Evolutionary conservation across 2,888 invertebrate genomes (phyloP).

Genomic region (Phania funesta): DNA sequence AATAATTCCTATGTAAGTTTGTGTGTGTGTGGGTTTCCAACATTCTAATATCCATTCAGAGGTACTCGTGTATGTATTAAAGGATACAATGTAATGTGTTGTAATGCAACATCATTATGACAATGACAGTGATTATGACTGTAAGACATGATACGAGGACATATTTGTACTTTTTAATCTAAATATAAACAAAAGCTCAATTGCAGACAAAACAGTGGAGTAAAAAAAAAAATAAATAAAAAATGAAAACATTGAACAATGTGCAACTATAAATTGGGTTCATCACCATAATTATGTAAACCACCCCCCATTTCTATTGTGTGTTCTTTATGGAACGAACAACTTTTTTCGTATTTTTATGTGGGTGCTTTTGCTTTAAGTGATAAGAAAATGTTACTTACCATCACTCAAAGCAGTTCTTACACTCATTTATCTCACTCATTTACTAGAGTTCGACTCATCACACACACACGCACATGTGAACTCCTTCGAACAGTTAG

Average conservation of each 20-base stretch:
- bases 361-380: constrained; percentile 62
- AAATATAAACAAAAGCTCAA: constrained; percentile 60
- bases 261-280: constrained; percentile 52
- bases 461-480: constrained; percentile 23
- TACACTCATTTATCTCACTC: constrained; percentile 59
- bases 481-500: constrained; percentile 40
- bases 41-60: neutral
- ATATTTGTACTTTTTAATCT: constrained; percentile 52
- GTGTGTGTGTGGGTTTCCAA: neutral
- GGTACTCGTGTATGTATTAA: constrained; percentile 29
- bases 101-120: constrained; percentile 47
- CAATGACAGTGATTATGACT: constrained; percentile 49
- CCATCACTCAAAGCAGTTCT: constrained; percentile 69
- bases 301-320: constrained; percentile 5
- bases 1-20: neutral
- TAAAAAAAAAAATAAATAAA: constrained; percentile 21
- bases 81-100: constrained; percentile 36
- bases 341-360: constrained; percentile 28
- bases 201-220: constrained; percentile 47
- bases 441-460: constrained; percentile 34
- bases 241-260: constrained; percentile 42
- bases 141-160: constrained; percentile 42
- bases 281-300: constrained; percentile 40
- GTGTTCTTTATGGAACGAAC: neutral
- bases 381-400: constrained; percentile 68